Evolutionary conservation across 2,888 invertebrate species (phyloP), one percentile per base, ranked within the genome.

Genomic region (Acanthococcus lagerstroemiae): DNA sequence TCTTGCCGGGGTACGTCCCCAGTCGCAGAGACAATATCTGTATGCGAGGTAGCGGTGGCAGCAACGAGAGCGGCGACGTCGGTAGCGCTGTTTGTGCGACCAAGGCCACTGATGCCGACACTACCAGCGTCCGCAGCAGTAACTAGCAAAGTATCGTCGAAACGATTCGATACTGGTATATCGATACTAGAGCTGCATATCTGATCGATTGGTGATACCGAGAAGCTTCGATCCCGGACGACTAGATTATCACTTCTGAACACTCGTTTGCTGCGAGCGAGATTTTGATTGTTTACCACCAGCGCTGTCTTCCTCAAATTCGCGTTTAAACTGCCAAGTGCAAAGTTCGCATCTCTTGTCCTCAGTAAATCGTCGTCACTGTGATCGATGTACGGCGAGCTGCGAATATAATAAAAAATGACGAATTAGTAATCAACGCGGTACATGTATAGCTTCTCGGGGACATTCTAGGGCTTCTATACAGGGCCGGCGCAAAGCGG

Each of bases 231-330:
- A 37, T n/a, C n/a, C 37, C 12, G 12, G 37, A 37, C 12, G 12
- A 63, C 63, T 54, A 52, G 54, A 54, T 37, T 52, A 63, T 63
- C 63, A 25, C 63, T 63, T 30, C 54, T 63, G 63, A 63, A 63
- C 24, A 63, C 44, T 24, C 54, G 50, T 30, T 63, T 63, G 25
- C 63, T 63, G 24, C 54, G 63, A 52, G 26, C 27, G 54, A 63
- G 54, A 4, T 50, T 30, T 17, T 63, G 30, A 12, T 37, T 63
- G 5, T 12, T n/a, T 30, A 63, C 63, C 6, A 44, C 30, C 15
- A 63, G 22, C 44, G 63, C 52, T 12, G 52, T 37, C 37, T 63
- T 63, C 17, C 54, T n/a, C 17, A 60, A 21, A 25, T 6, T 63
- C 50, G 50, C 52, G 12, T 24, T 24, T 22, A 50, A n/a, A n/a